Evolutionary conservation across 2,888 invertebrate genomes (phyloP).

Genomic region (Julus scanicus): DNA sequence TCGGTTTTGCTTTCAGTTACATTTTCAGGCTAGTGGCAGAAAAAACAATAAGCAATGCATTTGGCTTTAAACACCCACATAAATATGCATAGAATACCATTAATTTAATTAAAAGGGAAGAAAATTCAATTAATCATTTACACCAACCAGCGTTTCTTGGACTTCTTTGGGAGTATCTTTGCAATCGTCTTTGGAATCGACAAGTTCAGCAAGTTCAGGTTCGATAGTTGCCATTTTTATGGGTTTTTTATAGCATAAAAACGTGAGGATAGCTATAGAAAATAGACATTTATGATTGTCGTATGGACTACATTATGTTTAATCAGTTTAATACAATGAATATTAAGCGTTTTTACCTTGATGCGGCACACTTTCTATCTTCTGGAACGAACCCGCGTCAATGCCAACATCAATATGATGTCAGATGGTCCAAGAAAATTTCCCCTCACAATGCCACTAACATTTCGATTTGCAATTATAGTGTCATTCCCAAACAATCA

Average conservation of each 20-base stretch:
- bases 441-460: not conserved
- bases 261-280: not conserved
- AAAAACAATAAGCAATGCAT: not conserved
- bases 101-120: not conserved
- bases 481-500: too few relatives aligned
- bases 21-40: not conserved
- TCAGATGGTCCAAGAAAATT: not conserved
- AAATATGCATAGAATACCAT: not conserved
- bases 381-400: conserved; percentile 33
- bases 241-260: not conserved
- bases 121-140: not conserved
- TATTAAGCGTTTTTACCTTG: not conserved
- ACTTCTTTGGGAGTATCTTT: not conserved
- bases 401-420: not conserved
- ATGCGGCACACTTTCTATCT: not conserved
- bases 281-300: not conserved
- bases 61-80: not conserved
- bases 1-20: not conserved
- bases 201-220: conserved; percentile 4
- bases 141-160: not conserved
- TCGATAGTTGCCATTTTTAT: not conserved
- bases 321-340: not conserved
- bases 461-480: too few relatives aligned
- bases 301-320: not conserved
- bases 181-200: not conserved